phyloP scores from a whole-genome alignment of 1,140 invertebrate species.

The Drosophila pectinifera region DNA sequence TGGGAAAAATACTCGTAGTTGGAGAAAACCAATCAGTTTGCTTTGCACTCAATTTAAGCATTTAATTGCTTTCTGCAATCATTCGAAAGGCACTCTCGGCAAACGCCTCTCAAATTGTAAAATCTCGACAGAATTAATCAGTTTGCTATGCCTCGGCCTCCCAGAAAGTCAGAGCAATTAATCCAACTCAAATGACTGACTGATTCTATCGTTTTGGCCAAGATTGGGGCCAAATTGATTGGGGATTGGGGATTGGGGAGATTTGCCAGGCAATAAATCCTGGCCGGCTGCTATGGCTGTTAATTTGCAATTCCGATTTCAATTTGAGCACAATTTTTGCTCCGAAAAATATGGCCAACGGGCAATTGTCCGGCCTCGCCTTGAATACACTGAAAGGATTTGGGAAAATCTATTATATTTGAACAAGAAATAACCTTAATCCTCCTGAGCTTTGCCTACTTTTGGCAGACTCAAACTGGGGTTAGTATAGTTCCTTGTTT shows the following conservation, averaged over 20 bases:
- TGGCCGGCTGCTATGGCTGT: conserved; percentile 60
- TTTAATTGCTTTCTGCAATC: conserved; percentile 73
- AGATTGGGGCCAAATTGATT: no score
- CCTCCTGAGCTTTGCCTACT: no score
- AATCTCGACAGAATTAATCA: conserved; percentile 75
- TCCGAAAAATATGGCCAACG: conserved; percentile 70
- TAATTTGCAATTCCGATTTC: conserved; percentile 85
- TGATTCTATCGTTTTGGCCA: conserved; percentile 36
- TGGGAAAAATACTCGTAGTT: conserved; percentile 8
- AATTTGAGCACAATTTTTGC: conserved; percentile 80
- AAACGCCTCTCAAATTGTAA: conserved; percentile 32
- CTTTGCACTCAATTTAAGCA: conserved; percentile 67
- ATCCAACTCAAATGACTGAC: conserved; percentile 80
- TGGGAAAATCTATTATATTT: no score
- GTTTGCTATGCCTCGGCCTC: conserved; percentile 24
- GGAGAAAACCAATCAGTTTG: conserved; percentile 34
- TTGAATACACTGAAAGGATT: conserved; percentile 1
- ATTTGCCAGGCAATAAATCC: conserved; percentile 65
- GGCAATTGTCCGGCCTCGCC: conserved; percentile 43
- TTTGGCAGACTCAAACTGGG: no score
- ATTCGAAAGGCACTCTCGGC: conserved; percentile 26
- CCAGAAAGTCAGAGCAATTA: conserved; percentile 57
- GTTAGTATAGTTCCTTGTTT: neutral
- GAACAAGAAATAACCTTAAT: no score
- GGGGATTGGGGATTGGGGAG: neutral